These are phyloP conservation scores for Mantis religiosa DNA, from an alignment of 2,888 invertebrate genomes.

Conservation along the genomic window DNA sequence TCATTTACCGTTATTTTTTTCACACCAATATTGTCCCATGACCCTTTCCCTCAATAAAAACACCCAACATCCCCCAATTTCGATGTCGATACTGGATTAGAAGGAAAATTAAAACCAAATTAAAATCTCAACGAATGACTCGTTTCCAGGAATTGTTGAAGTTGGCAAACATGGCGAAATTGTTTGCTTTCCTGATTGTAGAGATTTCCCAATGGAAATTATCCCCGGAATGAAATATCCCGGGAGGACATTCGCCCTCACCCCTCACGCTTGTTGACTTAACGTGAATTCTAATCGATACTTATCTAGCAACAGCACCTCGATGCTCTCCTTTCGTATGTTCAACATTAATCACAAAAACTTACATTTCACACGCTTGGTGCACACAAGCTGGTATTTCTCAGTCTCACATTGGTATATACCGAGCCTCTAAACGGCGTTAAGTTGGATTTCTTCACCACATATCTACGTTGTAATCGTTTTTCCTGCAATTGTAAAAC, in stretches of 20 bases:
- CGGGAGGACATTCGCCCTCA: background rate
- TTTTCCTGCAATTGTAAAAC: no score
- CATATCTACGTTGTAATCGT: no score
- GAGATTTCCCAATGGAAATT: conserved; percentile 29
- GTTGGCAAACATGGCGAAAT: background rate
- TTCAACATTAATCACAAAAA: background rate
- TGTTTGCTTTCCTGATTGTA: conserved; percentile 21
- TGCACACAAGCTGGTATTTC: background rate
- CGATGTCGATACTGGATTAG: background rate
- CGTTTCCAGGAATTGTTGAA: background rate
- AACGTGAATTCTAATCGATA: background rate
- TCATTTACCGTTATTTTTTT: background rate
- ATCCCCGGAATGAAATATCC: conserved; percentile 17
- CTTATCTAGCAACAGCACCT: background rate
- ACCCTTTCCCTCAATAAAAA: background rate
- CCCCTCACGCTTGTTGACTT: background rate
- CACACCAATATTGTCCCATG: background rate
- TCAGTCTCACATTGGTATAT: no score
- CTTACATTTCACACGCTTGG: background rate
- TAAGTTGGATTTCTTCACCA: no score
- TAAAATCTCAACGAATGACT: background rate
- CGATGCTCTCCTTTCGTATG: background rate
- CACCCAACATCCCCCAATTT: background rate
- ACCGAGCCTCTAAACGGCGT: no score
- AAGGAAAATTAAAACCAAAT: background rate